Evolutionary conservation across 2,113 vertebrate species (phyloP).

Genomic region (Ochotona curzoniae): DNA sequence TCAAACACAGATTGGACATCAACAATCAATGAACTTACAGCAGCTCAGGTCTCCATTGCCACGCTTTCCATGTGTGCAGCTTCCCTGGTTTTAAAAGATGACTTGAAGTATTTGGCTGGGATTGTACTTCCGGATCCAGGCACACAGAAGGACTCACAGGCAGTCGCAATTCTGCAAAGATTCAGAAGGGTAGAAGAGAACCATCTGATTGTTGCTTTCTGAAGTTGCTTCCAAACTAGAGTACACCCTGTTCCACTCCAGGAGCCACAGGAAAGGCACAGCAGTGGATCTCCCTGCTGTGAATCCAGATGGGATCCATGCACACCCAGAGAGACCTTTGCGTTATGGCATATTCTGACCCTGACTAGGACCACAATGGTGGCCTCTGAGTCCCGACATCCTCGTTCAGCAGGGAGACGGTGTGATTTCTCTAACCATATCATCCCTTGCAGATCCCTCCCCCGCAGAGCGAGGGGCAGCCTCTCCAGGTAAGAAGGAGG

Average conservation of each 20-base stretch:
- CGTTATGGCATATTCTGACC: neutral
- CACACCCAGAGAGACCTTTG: neutral
- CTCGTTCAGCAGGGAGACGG: neutral
- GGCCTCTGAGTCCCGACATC: neutral
- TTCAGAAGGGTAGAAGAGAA: constrained; percentile 40
- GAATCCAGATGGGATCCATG: neutral
- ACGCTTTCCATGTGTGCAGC: constrained; percentile 21
- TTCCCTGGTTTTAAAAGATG: constrained; percentile 41
- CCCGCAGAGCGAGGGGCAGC: neutral
- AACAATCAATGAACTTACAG: constrained; percentile 77
- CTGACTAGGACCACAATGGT: neutral
- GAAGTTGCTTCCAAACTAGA: neutral
- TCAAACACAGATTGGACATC: neutral
- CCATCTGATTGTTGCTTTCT: constrained; percentile 45
- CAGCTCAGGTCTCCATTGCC: constrained; percentile 60
- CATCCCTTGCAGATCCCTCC: neutral
- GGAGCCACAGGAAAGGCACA: neutral
- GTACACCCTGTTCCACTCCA: neutral
- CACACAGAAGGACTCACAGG: constrained; percentile 87
- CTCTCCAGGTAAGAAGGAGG: neutral
- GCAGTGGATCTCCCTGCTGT: neutral
- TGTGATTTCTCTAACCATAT: neutral
- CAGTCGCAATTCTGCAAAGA: constrained; percentile 86
- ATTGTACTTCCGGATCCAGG: constrained; percentile 63
- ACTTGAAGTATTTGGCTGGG: neutral